Conservation (phyloP, 2,797 vertebrate species). For the Salarias fasciatus region DNA sequence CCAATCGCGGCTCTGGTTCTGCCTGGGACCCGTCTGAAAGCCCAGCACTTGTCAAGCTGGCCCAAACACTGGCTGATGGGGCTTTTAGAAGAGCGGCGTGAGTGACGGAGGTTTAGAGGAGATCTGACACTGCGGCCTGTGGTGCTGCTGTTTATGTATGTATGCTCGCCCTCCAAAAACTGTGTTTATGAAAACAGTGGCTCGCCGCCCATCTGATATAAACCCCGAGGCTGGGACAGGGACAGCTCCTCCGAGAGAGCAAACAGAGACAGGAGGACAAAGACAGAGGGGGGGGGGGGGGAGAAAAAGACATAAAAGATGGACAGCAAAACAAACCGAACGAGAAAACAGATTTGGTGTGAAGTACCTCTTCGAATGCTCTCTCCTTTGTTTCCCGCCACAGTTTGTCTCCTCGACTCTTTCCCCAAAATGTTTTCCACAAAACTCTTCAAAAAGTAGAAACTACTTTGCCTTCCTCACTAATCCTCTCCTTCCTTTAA, state of each 20-base stretch:
- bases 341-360: constrained; percentile 44
- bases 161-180: constrained; percentile 72
- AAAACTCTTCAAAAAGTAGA: constrained; percentile 55
- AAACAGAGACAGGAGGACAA: constrained; percentile 46
- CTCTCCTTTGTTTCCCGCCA: constrained; percentile 18
- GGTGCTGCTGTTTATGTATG: constrained; percentile 78
- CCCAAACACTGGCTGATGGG: constrained; percentile 70
- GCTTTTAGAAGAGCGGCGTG: constrained; percentile 75
- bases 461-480: constrained; percentile 55
- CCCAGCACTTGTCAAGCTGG: constrained; percentile 63
- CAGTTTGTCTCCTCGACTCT: constrained; percentile 33
- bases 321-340: constrained; percentile 34
- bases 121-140: constrained; percentile 75
- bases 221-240: constrained; percentile 48
- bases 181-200: constrained; percentile 82
- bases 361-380: constrained; percentile 35
- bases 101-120: constrained; percentile 76
- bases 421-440: constrained; percentile 41
- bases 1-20: constrained; percentile 65
- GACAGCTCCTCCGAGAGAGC: constrained; percentile 56
- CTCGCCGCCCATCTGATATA: constrained; percentile 77
- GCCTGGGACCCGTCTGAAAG: constrained; percentile 68
- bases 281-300: constrained; percentile 20
- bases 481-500: constrained; percentile 73
- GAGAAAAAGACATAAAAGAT: constrained; percentile 29